Conservation (phyloP, 2,888 invertebrate genomes). For the Cephus pygmeus region DNA sequence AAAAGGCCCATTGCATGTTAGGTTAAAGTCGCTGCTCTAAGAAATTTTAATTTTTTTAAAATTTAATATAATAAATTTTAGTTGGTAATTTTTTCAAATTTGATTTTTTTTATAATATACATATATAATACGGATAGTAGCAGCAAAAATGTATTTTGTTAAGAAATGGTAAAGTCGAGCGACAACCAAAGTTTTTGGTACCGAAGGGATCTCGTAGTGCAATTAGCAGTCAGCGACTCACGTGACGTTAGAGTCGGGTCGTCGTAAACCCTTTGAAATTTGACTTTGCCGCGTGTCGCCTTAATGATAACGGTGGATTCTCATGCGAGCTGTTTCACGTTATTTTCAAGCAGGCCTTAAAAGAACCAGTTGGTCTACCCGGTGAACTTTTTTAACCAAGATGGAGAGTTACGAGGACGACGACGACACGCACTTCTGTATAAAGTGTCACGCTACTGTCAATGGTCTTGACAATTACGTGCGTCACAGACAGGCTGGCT, state of each 20-base stretch:
- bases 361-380: neutral
- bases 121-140: neutral
- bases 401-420: constrained; percentile 72
- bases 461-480: constrained; percentile 89
- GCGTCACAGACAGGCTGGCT: constrained; percentile 79
- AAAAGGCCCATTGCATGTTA: neutral
- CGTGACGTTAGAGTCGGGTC: neutral
- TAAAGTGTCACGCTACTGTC: constrained; percentile 86
- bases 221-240: neutral
- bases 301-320: neutral
- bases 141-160: neutral
- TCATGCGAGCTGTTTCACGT: neutral
- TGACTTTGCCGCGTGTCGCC: neutral
- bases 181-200: neutral
- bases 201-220: neutral
- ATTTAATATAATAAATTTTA: neutral
- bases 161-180: neutral
- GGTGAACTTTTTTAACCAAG: neutral
- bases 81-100: neutral
- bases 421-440: constrained; percentile 88
- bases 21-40: neutral
- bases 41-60: neutral
- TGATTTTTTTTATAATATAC: too few relatives aligned
- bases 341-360: neutral
- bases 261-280: neutral